Conservation (phyloP, 2,797 vertebrate genomes). For the Pangasius djambal region DNA sequence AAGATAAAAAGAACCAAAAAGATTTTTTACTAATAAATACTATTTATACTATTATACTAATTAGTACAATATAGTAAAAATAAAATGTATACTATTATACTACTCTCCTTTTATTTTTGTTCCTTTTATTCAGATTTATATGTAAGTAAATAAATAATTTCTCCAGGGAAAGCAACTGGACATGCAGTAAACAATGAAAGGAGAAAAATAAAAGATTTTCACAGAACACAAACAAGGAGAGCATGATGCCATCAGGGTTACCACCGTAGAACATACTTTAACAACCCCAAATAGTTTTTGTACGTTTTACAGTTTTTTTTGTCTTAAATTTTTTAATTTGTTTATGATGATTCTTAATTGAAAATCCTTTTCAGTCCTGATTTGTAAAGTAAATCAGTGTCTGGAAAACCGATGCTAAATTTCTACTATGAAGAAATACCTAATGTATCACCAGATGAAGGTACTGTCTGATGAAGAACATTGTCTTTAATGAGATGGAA, state of each 20-base stretch:
- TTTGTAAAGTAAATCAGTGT: background rate
- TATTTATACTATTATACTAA: background rate
- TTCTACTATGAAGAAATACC: background rate
- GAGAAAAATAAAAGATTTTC: background rate
- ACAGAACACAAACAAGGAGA: background rate
- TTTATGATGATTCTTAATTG: background rate
- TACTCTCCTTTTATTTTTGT: background rate
- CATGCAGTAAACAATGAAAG: background rate
- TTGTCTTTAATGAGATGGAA: background rate
- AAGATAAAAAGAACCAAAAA: background rate
- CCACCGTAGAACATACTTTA: background rate
- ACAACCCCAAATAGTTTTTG: background rate
- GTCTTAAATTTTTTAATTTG: background rate
- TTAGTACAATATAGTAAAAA: background rate
- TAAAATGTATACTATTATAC: background rate
- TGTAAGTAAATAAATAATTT: background rate
- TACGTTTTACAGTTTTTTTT: no score
- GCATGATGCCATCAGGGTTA: background rate
- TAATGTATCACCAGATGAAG: background rate
- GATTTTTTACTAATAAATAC: background rate
- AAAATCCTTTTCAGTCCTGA: background rate
- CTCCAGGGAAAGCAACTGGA: background rate
- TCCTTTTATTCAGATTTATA: background rate
- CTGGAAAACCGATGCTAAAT: background rate
- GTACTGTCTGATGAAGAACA: background rate